Conservation (phyloP, 2,797 vertebrate genomes). For the Anabas testudineus region DNA sequence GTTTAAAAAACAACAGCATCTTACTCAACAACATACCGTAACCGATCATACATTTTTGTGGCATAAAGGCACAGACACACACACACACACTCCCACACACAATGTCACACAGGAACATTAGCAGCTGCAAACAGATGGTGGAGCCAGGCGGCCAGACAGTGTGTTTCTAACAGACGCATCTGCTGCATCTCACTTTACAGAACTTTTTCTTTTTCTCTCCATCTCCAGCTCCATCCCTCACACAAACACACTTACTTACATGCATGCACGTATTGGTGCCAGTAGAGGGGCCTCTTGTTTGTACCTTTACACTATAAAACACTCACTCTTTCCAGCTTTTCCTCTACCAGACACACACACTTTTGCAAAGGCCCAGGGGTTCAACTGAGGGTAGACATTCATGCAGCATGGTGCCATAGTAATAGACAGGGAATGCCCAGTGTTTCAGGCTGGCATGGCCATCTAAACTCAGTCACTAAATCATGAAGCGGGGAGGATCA, state of each 20-base stretch:
- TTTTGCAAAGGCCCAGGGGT: background rate
- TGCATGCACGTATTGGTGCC: constrained; percentile 31
- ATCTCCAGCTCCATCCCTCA: constrained; percentile 21
- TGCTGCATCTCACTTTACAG: constrained; percentile 72
- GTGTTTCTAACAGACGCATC: constrained; percentile 72
- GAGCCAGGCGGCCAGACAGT: constrained; percentile 68
- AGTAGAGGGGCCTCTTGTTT: constrained; percentile 30
- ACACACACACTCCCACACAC: constrained; percentile 21
- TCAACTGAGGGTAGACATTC: background rate
- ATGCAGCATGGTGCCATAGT: background rate
- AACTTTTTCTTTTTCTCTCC: background rate
- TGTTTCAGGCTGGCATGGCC: constrained; percentile 20
- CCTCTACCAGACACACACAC: background rate
- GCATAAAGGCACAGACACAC: constrained; percentile 14
- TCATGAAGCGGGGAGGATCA: constrained; percentile 42
- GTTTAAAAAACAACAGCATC: background rate
- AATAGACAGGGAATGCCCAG: constrained; percentile 20
- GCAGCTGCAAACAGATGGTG: constrained; percentile 80
- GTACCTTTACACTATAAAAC: constrained; percentile 9
- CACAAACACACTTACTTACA: constrained; percentile 47
- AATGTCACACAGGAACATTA: constrained; percentile 47
- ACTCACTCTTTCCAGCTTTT: background rate
- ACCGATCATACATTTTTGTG: background rate
- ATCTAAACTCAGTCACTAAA: constrained; percentile 46
- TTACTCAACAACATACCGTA: constrained; percentile 4